Evolutionary conservation across 2,113 vertebrate species (phyloP).

Genomic region (Peromyscus leucopus): DNA sequence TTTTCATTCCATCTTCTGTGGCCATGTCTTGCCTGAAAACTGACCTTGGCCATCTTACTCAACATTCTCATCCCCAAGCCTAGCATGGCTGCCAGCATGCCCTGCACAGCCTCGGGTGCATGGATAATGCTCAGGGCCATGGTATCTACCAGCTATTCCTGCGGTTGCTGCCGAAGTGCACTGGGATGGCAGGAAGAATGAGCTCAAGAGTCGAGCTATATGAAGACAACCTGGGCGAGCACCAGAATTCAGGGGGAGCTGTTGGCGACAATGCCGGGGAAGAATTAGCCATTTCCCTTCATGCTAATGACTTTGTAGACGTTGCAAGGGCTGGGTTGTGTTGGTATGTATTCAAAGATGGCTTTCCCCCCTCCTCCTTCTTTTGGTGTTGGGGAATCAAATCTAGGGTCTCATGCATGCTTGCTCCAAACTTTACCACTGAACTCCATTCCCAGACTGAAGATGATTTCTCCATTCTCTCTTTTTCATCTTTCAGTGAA

Average conservation of each 20-base stretch:
- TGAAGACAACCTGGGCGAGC: background rate
- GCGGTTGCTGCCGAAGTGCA: background rate
- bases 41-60: background rate
- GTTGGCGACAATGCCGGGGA: background rate
- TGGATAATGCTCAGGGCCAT: accelerated
- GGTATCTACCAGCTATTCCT: background rate
- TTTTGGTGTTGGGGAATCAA: background rate
- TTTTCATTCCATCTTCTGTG: background rate
- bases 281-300: accelerated
- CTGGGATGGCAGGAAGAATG: background rate
- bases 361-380: background rate
- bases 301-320: accelerated
- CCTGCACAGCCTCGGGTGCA: accelerated
- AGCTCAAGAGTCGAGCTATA: background rate
- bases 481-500: background rate
- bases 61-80: accelerated
- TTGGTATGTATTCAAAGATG: background rate
- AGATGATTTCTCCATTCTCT: background rate
- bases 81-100: background rate
- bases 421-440: too few relatives aligned
- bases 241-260: background rate
- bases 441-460: background rate
- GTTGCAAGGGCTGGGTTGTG: too few relatives aligned
- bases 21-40: background rate
- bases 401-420: background rate